A percentile compares a stretch with the other conserved stretches of the same genome.
Conservation (phyloP, 2,113 vertebrate genomes). For the Bolborhynchus lineola region DNA sequence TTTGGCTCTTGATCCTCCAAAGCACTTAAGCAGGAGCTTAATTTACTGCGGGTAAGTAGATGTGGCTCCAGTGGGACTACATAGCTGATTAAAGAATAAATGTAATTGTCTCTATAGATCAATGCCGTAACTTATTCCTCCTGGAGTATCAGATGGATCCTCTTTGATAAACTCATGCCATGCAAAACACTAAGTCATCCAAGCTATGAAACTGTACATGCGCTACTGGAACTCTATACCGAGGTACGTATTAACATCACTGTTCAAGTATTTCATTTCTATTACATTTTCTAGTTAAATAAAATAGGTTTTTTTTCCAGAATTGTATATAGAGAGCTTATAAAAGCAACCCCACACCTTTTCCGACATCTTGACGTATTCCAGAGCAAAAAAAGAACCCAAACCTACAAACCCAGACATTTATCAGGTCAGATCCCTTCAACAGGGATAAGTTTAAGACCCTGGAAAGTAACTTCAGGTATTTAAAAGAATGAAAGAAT, state of each 20-base stretch:
- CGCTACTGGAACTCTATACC: neutral
- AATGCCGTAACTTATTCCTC: neutral
- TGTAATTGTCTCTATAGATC: neutral
- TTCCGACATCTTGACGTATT: neutral
- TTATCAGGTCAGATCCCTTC: neutral
- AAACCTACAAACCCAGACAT: neutral
- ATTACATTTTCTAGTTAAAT: neutral
- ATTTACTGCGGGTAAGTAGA: neutral
- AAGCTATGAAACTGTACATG: neutral
- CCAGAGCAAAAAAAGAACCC: neutral
- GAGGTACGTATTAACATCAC: neutral
- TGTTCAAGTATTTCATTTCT: neutral
- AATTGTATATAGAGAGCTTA: neutral
- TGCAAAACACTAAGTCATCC: neutral
- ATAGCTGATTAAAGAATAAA: neutral
- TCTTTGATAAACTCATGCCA: neutral
- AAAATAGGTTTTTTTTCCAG: neutral
- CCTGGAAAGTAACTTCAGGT: neutral
- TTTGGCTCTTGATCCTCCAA: neutral
- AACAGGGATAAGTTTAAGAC: neutral
- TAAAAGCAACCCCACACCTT: neutral
- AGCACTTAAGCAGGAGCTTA: constrained; percentile 10
- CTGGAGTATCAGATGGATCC: neutral
- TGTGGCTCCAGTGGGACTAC: neutral
- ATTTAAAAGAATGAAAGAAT: neutral